Evolutionary conservation across 2,888 invertebrate species (phyloP).

Genomic region (Cephus nigrinus): DNA sequence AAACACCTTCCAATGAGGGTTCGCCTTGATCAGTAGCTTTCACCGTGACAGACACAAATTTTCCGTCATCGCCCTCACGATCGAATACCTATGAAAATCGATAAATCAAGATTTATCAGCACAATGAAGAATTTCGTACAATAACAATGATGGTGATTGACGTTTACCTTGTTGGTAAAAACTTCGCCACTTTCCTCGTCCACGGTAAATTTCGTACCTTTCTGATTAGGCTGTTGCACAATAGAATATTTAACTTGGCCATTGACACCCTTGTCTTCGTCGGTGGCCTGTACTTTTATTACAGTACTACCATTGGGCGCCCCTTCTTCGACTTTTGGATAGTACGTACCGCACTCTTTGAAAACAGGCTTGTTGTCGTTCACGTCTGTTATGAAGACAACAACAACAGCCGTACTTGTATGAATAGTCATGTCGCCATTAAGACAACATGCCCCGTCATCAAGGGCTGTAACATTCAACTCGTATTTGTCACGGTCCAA

Average conservation of each 20-base stretch:
- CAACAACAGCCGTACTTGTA: constrained; percentile 93
- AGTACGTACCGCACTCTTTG: constrained; percentile 92
- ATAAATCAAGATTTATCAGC: not conserved
- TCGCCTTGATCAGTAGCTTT: constrained; percentile 99
- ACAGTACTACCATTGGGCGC: constrained; percentile 94
- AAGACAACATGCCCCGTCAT: constrained; percentile 97
- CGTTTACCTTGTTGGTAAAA: constrained; percentile 83
- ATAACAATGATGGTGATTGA: not conserved
- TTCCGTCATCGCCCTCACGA: constrained; percentile 95
- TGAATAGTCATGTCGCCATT: constrained; percentile 89
- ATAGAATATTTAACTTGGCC: constrained; percentile 98
- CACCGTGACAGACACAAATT: constrained; percentile 95
- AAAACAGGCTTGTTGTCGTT: constrained; percentile 98
- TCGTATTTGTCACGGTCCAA: constrained; percentile 95
- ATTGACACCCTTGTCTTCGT: constrained; percentile 95
- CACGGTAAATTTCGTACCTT: constrained; percentile 94
- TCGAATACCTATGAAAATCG: constrained; percentile 79
- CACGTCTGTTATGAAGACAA: constrained; percentile 96
- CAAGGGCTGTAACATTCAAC: constrained; percentile 95
- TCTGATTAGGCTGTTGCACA: constrained; percentile 94
- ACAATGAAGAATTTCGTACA: not conserved
- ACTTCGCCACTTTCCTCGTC: constrained; percentile 96
- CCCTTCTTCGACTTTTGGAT: constrained; percentile 94
- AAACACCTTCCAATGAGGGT: constrained; percentile 96
- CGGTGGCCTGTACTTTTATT: constrained; percentile 93